Conservation (phyloP, 2,888 invertebrate genomes). For the Phasia obesa region DNA sequence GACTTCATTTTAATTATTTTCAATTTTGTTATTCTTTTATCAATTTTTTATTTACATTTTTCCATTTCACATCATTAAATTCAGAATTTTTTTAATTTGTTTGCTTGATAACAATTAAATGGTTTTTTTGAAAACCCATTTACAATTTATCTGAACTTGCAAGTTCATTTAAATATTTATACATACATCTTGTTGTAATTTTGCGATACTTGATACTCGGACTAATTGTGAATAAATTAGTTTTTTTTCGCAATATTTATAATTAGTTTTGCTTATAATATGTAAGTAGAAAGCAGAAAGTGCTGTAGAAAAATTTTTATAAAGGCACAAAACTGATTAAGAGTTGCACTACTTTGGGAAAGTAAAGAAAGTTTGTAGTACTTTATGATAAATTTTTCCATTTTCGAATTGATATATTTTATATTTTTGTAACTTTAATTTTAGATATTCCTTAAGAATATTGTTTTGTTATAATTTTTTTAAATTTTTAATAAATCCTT, state of each 20-base stretch:
- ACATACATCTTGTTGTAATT: constrained; percentile 18
- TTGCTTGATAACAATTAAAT: constrained; percentile 63
- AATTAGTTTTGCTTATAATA: constrained; percentile 29
- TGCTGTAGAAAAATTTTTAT: neutral
- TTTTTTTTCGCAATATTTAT: constrained; percentile 7
- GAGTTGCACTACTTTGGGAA: neutral
- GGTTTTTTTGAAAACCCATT: constrained; percentile 21
- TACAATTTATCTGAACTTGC: constrained; percentile 60
- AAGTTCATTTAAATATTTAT: constrained; percentile 61
- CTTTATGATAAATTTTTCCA: no score
- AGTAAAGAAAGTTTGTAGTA: no score
- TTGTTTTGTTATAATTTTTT: no score
- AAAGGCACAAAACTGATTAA: neutral
- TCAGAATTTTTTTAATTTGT: constrained; percentile 44
- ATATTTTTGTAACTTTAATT: no score
- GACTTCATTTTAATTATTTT: constrained; percentile 52
- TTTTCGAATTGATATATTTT: no score
- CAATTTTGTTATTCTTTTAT: constrained; percentile 52
- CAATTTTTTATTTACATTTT: constrained; percentile 54
- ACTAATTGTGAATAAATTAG: constrained; percentile 8
- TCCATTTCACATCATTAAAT: constrained; percentile 55
- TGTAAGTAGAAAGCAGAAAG: neutral
- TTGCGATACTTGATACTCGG: constrained; percentile 6
- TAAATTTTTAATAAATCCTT: no score
- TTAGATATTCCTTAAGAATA: no score